A percentile compares a stretch with the other conserved stretches of the same genome.
Evolutionary conservation across 2,888 invertebrate species (phyloP).

Genomic region (Ophion costatus): DNA sequence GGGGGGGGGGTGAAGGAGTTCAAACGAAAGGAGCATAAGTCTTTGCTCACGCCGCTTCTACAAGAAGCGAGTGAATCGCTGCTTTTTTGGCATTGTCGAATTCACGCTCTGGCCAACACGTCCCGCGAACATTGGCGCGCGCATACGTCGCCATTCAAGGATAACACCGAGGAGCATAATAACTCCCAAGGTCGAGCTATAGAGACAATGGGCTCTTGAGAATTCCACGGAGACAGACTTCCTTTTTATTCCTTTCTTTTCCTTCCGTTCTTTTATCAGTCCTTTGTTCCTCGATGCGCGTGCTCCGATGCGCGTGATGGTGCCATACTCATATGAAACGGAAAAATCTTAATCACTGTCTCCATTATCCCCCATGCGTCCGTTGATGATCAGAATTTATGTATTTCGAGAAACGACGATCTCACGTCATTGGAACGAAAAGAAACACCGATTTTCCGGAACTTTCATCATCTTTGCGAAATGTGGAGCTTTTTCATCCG

Average conservation of each 20-base stretch:
- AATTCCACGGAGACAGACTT: conserved; percentile 61
- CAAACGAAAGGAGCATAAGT: conserved; percentile 27
- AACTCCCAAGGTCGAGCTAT: conserved; percentile 61
- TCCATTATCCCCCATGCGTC: background rate
- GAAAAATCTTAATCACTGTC: conserved; percentile 19
- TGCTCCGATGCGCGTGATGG: conserved; percentile 8
- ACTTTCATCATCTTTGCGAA: no score
- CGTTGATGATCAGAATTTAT: background rate
- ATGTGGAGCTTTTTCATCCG: no score
- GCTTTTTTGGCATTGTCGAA: conserved; percentile 43
- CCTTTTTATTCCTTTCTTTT: conserved; percentile 32
- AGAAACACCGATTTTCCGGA: no score
- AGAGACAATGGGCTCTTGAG: conserved; percentile 64
- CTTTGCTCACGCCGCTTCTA: background rate
- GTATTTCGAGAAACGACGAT: no score
- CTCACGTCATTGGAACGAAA: no score
- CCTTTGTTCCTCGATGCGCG: conserved; percentile 43
- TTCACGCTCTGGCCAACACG: conserved; percentile 20
- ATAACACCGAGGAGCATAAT: conserved; percentile 53
- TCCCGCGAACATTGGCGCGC: conserved; percentile 33
- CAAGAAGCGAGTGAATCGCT: conserved; percentile 30
- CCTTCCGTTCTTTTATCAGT: conserved; percentile 40
- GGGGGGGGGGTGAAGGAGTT: background rate
- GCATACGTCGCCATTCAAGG: conserved; percentile 48
- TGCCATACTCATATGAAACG: conserved; percentile 11